Conservation (phyloP, 2,888 invertebrate species). For the Phortica magna region DNA sequence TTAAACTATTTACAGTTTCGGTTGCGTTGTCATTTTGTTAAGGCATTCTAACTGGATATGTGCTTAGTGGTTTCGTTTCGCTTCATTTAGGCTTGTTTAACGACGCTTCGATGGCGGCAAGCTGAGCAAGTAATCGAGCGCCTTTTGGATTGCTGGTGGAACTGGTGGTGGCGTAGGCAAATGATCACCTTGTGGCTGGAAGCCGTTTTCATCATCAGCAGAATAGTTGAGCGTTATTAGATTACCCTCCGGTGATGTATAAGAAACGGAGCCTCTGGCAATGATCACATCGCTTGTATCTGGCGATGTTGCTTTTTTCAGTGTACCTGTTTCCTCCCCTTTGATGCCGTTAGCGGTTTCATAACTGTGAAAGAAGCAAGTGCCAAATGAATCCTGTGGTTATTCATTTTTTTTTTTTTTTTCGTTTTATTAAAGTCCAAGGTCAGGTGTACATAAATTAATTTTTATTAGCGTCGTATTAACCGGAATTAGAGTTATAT, state of each 20-base stretch:
- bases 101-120: constrained; percentile 80
- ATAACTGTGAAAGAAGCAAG: constrained; percentile 80
- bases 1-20: constrained; percentile 10
- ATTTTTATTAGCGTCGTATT: too few relatives aligned
- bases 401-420: too few relatives aligned
- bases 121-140: constrained; percentile 84
- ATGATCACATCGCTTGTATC: constrained; percentile 84
- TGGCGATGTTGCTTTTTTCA: constrained; percentile 85
- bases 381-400: background rate
- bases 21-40: constrained; percentile 33
- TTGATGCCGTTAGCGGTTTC: constrained; percentile 90
- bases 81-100: constrained; percentile 46
- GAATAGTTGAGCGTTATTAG: constrained; percentile 84
- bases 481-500: too few relatives aligned
- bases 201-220: constrained; percentile 86
- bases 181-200: constrained; percentile 82
- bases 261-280: constrained; percentile 83
- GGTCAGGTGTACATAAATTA: too few relatives aligned
- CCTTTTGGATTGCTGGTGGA: constrained; percentile 86
- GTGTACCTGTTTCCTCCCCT: constrained; percentile 86
- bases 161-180: constrained; percentile 88
- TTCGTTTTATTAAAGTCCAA: too few relatives aligned
- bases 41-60: background rate
- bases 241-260: constrained; percentile 85
- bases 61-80: constrained; percentile 35